phyloP scores from a whole-genome alignment of 1,140 invertebrate genomes.

The Ceratosolen solmsi region DNA sequence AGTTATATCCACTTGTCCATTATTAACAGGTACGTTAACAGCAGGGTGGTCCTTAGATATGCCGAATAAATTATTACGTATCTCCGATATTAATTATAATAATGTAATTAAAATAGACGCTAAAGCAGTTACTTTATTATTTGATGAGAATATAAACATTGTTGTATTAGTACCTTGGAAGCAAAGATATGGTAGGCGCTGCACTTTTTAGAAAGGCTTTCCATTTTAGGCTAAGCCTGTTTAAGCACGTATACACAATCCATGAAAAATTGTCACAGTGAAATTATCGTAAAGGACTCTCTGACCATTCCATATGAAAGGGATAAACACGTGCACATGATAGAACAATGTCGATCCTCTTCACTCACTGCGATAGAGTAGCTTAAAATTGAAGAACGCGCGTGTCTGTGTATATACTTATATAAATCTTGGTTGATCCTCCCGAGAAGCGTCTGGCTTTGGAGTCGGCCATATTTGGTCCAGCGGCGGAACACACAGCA shows the following conservation, averaged over 20 bases:
- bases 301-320: no score
- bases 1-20: slow-evolving; percentile 28
- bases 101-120: slow-evolving; percentile 14
- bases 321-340: no score
- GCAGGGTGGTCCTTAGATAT: slow-evolving; percentile 34
- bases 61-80: slow-evolving; percentile 22
- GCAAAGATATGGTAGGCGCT: background rate
- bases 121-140: slow-evolving; percentile 10
- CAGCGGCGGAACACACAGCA: slow-evolving; percentile 43
- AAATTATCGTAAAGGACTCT: no score
- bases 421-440: background rate
- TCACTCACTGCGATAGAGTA: no score
- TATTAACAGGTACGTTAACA: slow-evolving; percentile 37
- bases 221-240: no score
- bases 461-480: slow-evolving; percentile 23
- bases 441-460: background rate
- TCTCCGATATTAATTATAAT: slow-evolving; percentile 20
- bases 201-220: background rate
- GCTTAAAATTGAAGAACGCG: background rate
- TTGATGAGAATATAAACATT: background rate
- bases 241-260: no score
- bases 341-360: background rate
- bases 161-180: background rate
- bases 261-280: no score
- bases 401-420: background rate